phyloP scores from a whole-genome alignment of 2,888 invertebrate species.

The Drosophila prostipennis region DNA sequence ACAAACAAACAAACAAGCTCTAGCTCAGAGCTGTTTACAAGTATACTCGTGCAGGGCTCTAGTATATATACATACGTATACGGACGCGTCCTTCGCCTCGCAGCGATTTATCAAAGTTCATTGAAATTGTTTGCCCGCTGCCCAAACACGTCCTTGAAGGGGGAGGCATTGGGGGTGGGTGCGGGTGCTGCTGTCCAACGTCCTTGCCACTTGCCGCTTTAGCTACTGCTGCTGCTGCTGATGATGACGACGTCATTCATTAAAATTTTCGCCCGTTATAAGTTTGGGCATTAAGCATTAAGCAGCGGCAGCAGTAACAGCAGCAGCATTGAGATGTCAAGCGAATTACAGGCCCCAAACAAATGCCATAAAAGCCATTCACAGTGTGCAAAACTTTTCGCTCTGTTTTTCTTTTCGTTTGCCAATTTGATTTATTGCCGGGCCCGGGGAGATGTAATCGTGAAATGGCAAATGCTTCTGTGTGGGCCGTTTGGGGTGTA shows the following conservation, averaged over 20 bases:
- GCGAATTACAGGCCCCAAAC: constrained; percentile 70
- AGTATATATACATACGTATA: constrained; percentile 27
- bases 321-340: constrained; percentile 75
- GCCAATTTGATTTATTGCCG: constrained; percentile 64
- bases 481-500: background rate
- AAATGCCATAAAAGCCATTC: constrained; percentile 76
- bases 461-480: constrained; percentile 37
- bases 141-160: constrained; percentile 36
- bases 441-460: constrained; percentile 41
- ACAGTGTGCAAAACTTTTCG: constrained; percentile 65
- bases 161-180: constrained; percentile 12
- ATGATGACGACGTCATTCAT: constrained; percentile 74
- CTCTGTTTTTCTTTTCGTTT: constrained; percentile 34
- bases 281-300: constrained; percentile 70
- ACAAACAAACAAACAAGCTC: too few species aligned
- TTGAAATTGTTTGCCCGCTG: constrained; percentile 62
- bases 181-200: background rate
- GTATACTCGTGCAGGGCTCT: too few species aligned
- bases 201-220: constrained; percentile 29
- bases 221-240: constrained; percentile 1
- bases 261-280: constrained; percentile 68
- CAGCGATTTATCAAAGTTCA: constrained; percentile 75
- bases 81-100: constrained; percentile 42
- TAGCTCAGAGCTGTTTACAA: too few species aligned
- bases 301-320: constrained; percentile 12